Percentiles rank a stretch among this genome's conserved stretches.
Conservation (phyloP, 2,797 vertebrate genomes). For the Muraenolepis orangiensis region DNA sequence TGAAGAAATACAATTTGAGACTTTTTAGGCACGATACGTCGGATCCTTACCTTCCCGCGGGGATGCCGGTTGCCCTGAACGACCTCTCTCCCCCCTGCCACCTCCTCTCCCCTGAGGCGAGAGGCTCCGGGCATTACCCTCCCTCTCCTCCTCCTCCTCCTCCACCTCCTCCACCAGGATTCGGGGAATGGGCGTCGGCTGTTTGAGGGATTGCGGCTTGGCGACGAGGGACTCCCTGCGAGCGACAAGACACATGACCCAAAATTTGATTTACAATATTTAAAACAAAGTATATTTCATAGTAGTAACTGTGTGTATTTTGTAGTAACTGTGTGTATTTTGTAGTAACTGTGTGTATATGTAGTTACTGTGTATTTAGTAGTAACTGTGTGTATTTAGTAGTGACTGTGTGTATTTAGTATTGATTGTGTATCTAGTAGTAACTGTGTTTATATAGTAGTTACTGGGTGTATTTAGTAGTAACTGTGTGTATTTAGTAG, state of each 20-base stretch:
- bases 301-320: neutral
- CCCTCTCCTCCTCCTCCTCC: constrained; percentile 29
- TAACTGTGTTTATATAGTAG: no score
- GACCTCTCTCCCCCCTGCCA: constrained; percentile 52
- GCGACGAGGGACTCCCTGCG: constrained; percentile 14
- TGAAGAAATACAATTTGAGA: neutral
- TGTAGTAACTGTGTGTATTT: neutral
- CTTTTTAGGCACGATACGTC: neutral
- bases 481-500: no score
- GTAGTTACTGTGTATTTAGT: no score
- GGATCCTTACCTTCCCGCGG: constrained; percentile 80
- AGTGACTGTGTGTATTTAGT: no score
- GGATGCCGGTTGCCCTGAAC: constrained; percentile 58
- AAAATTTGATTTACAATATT: constrained; percentile 16
- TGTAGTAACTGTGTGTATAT: neutral
- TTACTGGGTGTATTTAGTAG: no score
- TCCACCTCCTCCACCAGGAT: constrained; percentile 68
- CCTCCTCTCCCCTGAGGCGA: constrained; percentile 48
- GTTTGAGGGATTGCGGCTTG: neutral
- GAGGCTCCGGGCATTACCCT: neutral
- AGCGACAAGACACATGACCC: constrained; percentile 14
- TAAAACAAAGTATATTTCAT: neutral
- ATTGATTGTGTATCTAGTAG: no score
- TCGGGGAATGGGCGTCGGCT: constrained; percentile 49
- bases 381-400: no score